Evolutionary conservation across 2,888 invertebrate genomes (phyloP), one percentile per base, ranked within the genome.

Genomic region (Smittia sp.): DNA sequence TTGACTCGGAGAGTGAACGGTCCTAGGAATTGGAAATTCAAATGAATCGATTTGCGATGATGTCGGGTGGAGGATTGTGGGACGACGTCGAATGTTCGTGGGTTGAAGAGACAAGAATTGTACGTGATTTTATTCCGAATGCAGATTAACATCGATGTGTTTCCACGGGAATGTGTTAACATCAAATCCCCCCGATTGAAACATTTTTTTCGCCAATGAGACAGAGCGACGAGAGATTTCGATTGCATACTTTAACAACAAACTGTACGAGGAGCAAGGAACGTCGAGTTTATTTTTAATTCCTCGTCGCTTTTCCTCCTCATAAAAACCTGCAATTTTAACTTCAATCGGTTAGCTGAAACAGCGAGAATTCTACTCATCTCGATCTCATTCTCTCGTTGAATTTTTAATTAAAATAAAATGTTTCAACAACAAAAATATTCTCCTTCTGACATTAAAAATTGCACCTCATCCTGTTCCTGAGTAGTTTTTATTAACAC

Each of bases 51-150:
- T 32, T 32, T 32, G 32, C 32, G 32, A 32, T 32, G 32, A 32
- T 32, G 32, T 6, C 32, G 32, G 32, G 32, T 32, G 32, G 9
- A 32, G 32, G 32, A 6, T 32, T 6, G 3, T 32, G 3, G 32
- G 9, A 32, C 32, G 32, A 6, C 9, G 32, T 32, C 9, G 32
- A 32, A 46, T 62, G 22, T 62, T 18, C 20, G 22, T 62, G 20
- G 62, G 22, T 62, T 18, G 20, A 18, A 13, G 15, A 20, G 62
- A 22, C 22, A 62, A 62, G 20, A 15, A 65, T 27, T n/a, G 32
- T 65, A 65, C 65, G 65, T 65, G 65, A 65, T 65, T 65, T 27
- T 27, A 65, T 65, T 65, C 15, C 27, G 27, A 65, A 65, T 65
- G 32, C 65, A 65, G 65, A 65, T 65, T 65, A 65, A 20, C 27